Evolutionary conservation across 2,888 invertebrate species (phyloP).

Genomic region (Hypselothyrea guttata): DNA sequence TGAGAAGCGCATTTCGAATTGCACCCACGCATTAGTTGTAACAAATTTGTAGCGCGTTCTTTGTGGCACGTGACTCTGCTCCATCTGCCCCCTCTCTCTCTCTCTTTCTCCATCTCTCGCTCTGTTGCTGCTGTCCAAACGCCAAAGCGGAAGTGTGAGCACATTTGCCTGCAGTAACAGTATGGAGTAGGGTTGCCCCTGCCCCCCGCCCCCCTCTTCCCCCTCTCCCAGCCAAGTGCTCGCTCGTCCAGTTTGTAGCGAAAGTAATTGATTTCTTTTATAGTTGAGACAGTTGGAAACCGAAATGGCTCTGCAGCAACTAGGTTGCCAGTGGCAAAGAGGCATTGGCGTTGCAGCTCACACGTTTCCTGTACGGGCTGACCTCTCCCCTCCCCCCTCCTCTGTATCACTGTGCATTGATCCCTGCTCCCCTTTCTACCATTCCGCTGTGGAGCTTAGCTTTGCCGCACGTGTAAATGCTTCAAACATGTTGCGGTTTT

Average conservation of each 20-base stretch:
- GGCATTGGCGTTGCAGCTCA: slow-evolving; percentile 45
- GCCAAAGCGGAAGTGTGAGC: slow-evolving; percentile 67
- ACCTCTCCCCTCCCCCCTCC: slow-evolving; percentile 30
- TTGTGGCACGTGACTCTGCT: slow-evolving; percentile 62
- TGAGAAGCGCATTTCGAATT: slow-evolving; percentile 67
- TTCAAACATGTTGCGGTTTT: slow-evolving; percentile 76
- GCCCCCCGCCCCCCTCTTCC: background rate
- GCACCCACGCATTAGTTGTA: slow-evolving; percentile 76
- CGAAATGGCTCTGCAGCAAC: slow-evolving; percentile 59
- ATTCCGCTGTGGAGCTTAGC: slow-evolving; percentile 39
- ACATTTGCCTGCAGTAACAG: slow-evolving; percentile 32
- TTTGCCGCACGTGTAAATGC: slow-evolving; percentile 74
- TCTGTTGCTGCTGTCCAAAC: no score
- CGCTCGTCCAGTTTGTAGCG: slow-evolving; percentile 49
- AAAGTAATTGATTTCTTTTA: slow-evolving; percentile 77
- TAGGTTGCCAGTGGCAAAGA: slow-evolving; percentile 46
- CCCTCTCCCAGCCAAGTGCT: slow-evolving; percentile 1
- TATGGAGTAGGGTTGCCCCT: background rate
- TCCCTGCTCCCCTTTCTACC: slow-evolving; percentile 39
- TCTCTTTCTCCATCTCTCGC: no score
- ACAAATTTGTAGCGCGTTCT: slow-evolving; percentile 76
- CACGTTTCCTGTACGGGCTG: slow-evolving; percentile 57
- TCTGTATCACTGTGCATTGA: slow-evolving; percentile 22
- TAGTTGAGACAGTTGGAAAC: slow-evolving; percentile 75
- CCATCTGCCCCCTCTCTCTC: background rate